These are phyloP conservation scores for Panulirus ornatus DNA, from an alignment of 1,140 invertebrate species.

Conservation along the genomic window DNA sequence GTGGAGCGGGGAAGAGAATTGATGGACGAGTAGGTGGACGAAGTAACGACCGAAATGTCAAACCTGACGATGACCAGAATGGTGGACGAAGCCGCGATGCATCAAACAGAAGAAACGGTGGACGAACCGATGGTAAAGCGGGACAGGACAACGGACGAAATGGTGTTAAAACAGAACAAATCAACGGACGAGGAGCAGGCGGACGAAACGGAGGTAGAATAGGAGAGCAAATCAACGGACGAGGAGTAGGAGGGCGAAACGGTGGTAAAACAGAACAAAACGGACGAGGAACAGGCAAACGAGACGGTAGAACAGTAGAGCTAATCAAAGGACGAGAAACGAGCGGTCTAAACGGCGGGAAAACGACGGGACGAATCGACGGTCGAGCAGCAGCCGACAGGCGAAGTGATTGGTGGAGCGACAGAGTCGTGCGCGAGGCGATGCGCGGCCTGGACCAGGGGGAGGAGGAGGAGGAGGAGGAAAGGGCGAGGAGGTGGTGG, in stretches of 20 bases:
- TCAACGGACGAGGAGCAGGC: not conserved
- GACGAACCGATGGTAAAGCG: not conserved
- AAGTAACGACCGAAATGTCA: not conserved
- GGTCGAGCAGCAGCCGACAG: not conserved
- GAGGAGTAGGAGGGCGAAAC: not conserved
- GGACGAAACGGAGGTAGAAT: not conserved
- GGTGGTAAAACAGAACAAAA: not conserved
- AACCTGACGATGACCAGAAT: not conserved
- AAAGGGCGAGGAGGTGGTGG: not conserved
- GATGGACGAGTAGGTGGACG: not conserved
- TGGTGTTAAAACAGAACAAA: not conserved
- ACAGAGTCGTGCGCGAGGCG: not conserved
- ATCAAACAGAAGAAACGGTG: not conserved
- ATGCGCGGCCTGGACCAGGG: not conserved
- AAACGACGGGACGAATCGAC: not conserved
- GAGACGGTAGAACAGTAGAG: too few species aligned
- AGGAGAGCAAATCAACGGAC: conserved; percentile 2
- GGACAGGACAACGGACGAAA: not conserved
- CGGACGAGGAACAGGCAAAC: too few species aligned
- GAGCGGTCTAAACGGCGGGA: not conserved
- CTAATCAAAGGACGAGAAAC: too few species aligned
- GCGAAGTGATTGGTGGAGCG: not conserved
- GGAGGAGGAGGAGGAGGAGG: not conserved
- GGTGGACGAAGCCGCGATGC: not conserved
- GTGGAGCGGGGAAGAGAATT: not conserved